Conservation (phyloP, 2,113 vertebrate species). For the Tragulus kanchil region DNA sequence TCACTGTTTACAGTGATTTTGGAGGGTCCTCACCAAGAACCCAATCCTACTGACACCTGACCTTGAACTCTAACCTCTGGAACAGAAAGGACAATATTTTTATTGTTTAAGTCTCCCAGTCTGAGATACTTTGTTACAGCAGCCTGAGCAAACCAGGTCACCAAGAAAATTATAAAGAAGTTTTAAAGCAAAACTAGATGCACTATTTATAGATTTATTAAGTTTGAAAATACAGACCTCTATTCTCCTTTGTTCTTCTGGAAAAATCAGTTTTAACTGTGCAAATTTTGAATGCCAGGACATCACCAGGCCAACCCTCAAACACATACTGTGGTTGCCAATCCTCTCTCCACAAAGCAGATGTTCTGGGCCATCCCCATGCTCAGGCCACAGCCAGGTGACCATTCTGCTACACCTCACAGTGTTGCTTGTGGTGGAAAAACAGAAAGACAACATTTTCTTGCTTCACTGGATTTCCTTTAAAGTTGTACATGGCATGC, state of each 20-base stretch:
- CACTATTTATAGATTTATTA: neutral
- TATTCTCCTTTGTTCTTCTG: neutral
- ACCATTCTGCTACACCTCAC: neutral
- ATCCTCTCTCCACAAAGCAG: neutral
- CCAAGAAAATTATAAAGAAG: neutral
- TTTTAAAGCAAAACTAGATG: neutral
- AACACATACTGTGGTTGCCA: neutral
- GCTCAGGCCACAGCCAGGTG: neutral
- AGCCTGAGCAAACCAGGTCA: no score
- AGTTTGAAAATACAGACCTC: neutral
- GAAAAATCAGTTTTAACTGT: neutral
- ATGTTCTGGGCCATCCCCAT: rapidly evolving
- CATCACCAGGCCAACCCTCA: neutral
- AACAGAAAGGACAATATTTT: no score
- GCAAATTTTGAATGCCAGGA: neutral
- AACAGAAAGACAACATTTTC: neutral
- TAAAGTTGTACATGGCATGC: neutral
- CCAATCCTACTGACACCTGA: no score
- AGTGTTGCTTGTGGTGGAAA: neutral
- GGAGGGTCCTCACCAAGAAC: no score
- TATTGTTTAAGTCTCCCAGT: no score
- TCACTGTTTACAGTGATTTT: no score
- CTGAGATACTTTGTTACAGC: no score
- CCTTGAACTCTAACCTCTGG: no score
- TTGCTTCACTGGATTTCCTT: neutral